These are phyloP conservation scores for Muscina levida DNA, from an alignment of 2,888 invertebrate genomes.

Conservation along the genomic window DNA sequence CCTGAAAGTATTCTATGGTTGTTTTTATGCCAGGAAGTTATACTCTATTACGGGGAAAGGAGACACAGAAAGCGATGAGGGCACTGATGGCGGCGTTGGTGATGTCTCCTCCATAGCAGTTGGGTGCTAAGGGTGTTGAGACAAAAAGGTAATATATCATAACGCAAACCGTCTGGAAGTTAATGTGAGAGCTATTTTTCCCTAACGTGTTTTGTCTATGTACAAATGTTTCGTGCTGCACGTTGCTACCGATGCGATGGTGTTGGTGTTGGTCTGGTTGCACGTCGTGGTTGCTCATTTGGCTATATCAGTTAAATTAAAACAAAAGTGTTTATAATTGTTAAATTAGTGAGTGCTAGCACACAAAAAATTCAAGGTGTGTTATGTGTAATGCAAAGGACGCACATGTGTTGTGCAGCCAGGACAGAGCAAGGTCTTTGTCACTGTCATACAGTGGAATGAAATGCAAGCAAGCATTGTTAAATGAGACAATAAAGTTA, in stretches of 20 bases:
- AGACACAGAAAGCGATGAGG: neutral
- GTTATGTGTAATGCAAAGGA: neutral
- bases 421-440: constrained; percentile 58
- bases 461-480: too few relatives aligned
- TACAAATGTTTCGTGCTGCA: constrained; percentile 10
- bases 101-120: neutral
- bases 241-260: neutral
- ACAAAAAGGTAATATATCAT: constrained; percentile 57
- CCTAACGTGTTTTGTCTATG: constrained; percentile 59
- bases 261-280: neutral
- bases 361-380: constrained; percentile 1
- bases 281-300: constrained; percentile 13
- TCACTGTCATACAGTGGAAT: constrained; percentile 21
- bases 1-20: constrained; percentile 3
- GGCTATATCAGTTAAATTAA: neutral
- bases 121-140: constrained; percentile 27
- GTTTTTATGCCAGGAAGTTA: too few relatives aligned
- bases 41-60: neutral
- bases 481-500: too few relatives aligned
- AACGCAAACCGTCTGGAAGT: constrained; percentile 50
- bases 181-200: constrained; percentile 46
- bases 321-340: constrained; percentile 37
- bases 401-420: constrained; percentile 13
- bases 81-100: neutral
- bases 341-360: constrained; percentile 11